Base-by-base conservation (phyloP, 1,140 invertebrate genomes). In the Hydropsyche tenuis region DNA sequence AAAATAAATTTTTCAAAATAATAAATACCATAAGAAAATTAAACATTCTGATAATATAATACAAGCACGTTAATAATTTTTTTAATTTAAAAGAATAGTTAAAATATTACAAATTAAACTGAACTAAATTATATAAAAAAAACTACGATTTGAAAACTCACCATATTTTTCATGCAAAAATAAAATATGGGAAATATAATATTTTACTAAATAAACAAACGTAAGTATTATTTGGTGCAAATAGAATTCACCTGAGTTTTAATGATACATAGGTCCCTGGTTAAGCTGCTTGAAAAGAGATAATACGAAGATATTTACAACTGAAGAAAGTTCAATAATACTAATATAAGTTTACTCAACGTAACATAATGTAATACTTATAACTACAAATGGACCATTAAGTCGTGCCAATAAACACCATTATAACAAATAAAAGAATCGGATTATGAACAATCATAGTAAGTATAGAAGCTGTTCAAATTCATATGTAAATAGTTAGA, bases 241-340 rank as follows among this genome's bases (percentile, higher is more conserved):
- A 37, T 37, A 37, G 5, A 66, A 46, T 81, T 85, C 84, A 85
- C 84, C 84, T 85, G 83, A 77, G 79, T 84, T 85, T n/a, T 84
- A 85, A 81, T 85, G 84, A 84, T 86, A 86, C 80, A 85, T 84
- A 83, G 84, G 82, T 84, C 85, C 85, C 84, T 84, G 85, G 82
- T 86, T 86, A 86, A 84, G 85, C 85, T 86, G 85, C 85, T 75
- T 86, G 85, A 83, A 85, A 85, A 84, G 79, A 77, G 56, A 70
- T 42, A 46, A n/a, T 53, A 1, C 48, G 20, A 53, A 56, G 25
- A 60, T 60, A 60, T 60, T 60, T 60, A 60, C 56, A 60, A 60
- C 20, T 11, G 22, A 25, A n/a, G n/a, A n/a, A n/a, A n/a, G n/a
- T n/a, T n/a, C n/a, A n/a, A n/a, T n/a, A n/a, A n/a, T n/a, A n/a